Percentiles rank a stretch among this genome's conserved stretches.
Conservation (phyloP, 2,888 invertebrate species). For the Lepetodrilus schrolli region DNA sequence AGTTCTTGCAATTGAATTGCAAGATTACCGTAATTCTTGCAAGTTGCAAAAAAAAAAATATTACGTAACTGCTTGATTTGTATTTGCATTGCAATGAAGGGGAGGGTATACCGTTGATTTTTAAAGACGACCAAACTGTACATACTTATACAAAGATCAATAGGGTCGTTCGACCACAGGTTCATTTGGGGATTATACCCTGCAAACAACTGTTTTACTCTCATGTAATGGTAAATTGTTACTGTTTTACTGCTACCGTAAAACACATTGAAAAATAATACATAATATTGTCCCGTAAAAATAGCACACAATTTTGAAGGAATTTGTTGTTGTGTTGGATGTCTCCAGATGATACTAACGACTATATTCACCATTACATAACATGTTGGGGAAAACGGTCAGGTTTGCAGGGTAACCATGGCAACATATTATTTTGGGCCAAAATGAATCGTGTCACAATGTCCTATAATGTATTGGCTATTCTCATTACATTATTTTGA, state of each 20-base stretch:
- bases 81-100: background rate
- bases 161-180: background rate
- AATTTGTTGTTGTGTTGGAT: too few relatives aligned
- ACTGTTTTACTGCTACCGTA: background rate
- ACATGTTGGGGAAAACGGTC: background rate
- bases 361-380: background rate
- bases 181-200: background rate
- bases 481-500: background rate
- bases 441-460: background rate
- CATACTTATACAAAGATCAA: background rate
- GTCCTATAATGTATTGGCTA: background rate
- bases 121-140: background rate
- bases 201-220: background rate
- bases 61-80: background rate
- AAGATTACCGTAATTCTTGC: background rate
- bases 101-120: conserved; percentile 11
- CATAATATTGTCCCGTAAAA: background rate
- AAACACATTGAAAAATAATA: background rate
- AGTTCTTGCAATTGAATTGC: too few relatives aligned
- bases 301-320: too few relatives aligned
- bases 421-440: background rate
- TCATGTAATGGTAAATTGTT: background rate
- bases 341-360: too few relatives aligned
- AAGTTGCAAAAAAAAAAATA: background rate
- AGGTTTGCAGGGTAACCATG: conserved; percentile 3